Base-by-base conservation (phyloP, 92 coral and sea anemone genomes). In the Heliopora coerulea region DNA sequence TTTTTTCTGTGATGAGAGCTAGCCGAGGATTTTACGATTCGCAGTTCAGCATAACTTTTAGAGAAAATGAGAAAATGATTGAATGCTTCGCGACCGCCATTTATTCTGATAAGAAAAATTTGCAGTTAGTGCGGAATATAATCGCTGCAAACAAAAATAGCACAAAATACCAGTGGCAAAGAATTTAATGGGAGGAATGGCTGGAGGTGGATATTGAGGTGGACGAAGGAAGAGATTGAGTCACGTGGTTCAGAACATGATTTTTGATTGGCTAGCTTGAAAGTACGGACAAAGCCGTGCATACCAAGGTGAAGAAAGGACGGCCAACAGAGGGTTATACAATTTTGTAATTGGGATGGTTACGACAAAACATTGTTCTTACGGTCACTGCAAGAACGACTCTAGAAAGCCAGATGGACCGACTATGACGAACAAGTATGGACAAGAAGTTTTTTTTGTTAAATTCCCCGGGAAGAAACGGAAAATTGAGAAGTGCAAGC, bases 401-500 rank as follows among this genome's bases (percentile, higher is more conserved):
- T 82, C 76, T 28, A 82, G 86, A 65, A 56, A 74, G 57, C 86
- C 86, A 34, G 78, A 82, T 57, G 58, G 49, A 27, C 59, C 74
- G 8, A 82, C 86, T 19, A 79, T 79, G 83, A 57, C 67, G 39
- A 79, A 68, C 58, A 72, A 72, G 31, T 79, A 79, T 69, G 81
- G 81, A 40, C 75, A 80, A 41, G 25, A 49, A 24, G 78, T 79
- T 62, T 80, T 80, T 31, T 72, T 80, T 80, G 79, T 72, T 49
- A 69, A 78, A 56, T 82, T 82, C 58, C 81, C 81, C 17, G 80
- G 81, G 41, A 82, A 82, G 62, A 74, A 80, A 56, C 62, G 84
- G 59, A 50, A 65, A 3, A 56, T 54, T 42, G 72, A 79, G 42
- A 72, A 61, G 44, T 65, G 61, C 69, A 66, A 65, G 26, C 49